These are phyloP conservation scores for Ophthalmolycus amberensis DNA, from an alignment of 2,113 vertebrate genomes.

Conservation along the genomic window DNA sequence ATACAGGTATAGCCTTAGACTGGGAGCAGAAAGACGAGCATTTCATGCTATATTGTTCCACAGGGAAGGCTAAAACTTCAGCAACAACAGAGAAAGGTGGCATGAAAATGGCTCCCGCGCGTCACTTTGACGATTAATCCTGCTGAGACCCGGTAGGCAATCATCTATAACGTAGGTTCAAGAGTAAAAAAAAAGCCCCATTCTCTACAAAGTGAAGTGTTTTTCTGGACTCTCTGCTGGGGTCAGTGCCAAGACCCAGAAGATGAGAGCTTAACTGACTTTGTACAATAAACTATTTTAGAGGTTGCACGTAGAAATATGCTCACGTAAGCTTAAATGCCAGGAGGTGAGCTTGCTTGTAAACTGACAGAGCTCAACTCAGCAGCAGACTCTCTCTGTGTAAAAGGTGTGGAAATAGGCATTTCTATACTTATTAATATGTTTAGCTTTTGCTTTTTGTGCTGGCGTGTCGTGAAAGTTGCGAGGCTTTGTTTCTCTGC, in stretches of 20 bases:
- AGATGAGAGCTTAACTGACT: constrained; percentile 3
- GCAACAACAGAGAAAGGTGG: constrained; percentile 8
- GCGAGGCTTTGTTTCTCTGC: constrained; percentile 38
- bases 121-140: constrained; percentile 12
- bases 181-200: constrained; percentile 1
- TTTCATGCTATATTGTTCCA: background rate
- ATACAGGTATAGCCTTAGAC: background rate
- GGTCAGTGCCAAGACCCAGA: background rate
- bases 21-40: background rate
- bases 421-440: constrained; percentile 65
- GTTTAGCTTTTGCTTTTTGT: constrained; percentile 53
- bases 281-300: constrained; percentile 23
- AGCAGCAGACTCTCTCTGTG: constrained; percentile 10
- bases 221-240: constrained; percentile 12
- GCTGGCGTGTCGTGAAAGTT: constrained; percentile 29
- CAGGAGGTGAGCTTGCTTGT: constrained; percentile 1
- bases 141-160: background rate
- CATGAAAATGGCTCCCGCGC: background rate
- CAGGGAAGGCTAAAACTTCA: background rate
- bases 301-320: constrained; percentile 2
- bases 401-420: constrained; percentile 35
- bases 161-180: constrained; percentile 37
- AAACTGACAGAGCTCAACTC: constrained; percentile 27
- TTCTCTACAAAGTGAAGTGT: constrained; percentile 4
- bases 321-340: constrained; percentile 8